Evolutionary conservation across 2,797 vertebrate species (phyloP), one percentile per base, ranked within the genome.

Genomic region (Tangara arthus): DNA sequence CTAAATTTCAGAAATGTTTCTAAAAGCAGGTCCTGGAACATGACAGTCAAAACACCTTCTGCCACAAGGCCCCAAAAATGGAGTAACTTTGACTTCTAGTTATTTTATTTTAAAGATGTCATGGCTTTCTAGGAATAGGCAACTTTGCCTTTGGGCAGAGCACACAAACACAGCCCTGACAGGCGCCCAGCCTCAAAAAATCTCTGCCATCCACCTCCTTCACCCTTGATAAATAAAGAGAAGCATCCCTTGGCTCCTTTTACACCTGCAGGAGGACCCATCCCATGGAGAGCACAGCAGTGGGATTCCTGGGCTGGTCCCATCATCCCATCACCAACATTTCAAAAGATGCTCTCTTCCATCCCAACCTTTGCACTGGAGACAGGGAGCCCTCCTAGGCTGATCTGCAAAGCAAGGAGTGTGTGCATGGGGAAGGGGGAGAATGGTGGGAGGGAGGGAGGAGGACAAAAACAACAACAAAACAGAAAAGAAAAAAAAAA

Each of bases 341-440:
- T 70, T 47, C 75, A 27, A 60, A 81, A 68, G 32, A 32, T 27
- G n/a, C 21, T 47, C 49, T 84, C 34, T 28, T 63, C 35, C 55
- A 30, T 6, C 63, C 7, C 32, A 72, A 12, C 59, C 55, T 3
- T 9, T 6, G 15, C 34, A 4, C 49, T 37, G 26, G 30, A 4
- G 8, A 71, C 73, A 46, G 46, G 23, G 61, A 60, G 35, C 4
- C 41, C 52, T 15, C 34, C 8, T 2, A 28, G 28, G n/a, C 6
- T 52, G 72, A 46, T 12, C 16, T 32, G 8, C 47, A 41, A 52
- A 32, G 20, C 35, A 32, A 79, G 39, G 28, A 55, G 20, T 1
- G 21, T 0, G 1, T 19, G 26, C 4, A 0, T 24, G 17, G n/a
- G 42, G 34, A 66, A 19, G 6, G 27, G 44, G 27, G 4, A 5